Percentiles rank a stretch among this genome's conserved stretches.
These are phyloP conservation scores for Acanthacorydalis orientalis DNA, from an alignment of 2,888 invertebrate species.

Conservation along the genomic window DNA sequence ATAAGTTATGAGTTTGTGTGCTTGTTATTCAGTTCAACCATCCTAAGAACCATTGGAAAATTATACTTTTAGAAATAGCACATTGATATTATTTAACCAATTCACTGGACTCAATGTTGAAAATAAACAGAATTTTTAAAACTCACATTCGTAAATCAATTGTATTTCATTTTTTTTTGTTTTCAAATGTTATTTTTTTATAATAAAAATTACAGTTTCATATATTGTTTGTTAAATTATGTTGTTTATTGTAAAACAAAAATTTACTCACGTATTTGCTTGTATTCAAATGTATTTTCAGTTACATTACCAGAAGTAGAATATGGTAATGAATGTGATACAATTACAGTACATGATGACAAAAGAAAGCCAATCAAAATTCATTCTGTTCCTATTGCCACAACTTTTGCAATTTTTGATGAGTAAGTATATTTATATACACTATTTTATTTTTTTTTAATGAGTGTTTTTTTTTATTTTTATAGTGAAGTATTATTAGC, in stretches of 20 bases:
- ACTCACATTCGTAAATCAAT: too few species aligned
- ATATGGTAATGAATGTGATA: constrained; percentile 52
- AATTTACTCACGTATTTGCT: background rate
- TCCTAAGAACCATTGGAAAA: too few species aligned
- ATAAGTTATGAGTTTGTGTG: too few species aligned
- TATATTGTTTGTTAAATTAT: too few species aligned
- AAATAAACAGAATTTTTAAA: too few species aligned
- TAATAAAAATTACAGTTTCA: background rate
- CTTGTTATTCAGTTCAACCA: too few species aligned
- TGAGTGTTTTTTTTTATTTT: constrained; percentile 13
- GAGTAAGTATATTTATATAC: constrained; percentile 30
- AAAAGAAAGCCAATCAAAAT: constrained; percentile 36
- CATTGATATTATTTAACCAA: too few species aligned
- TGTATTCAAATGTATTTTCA: constrained; percentile 22
- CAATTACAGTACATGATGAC: constrained; percentile 40
- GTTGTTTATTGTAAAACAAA: background rate
- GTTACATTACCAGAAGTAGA: constrained; percentile 51
- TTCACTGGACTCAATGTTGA: too few species aligned
- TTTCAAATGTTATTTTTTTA: constrained; percentile 1
- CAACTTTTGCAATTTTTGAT: constrained; percentile 61
- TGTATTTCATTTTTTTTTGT: too few species aligned
- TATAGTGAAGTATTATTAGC: constrained; percentile 46
- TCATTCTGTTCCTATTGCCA: constrained; percentile 44
- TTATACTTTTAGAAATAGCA: too few species aligned
- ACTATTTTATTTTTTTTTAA: constrained; percentile 18